A percentile compares a stretch with the other conserved stretches of the same genome.
phyloP scores from a whole-genome alignment of 2,888 invertebrate genomes.

The Rotaria socialis region DNA sequence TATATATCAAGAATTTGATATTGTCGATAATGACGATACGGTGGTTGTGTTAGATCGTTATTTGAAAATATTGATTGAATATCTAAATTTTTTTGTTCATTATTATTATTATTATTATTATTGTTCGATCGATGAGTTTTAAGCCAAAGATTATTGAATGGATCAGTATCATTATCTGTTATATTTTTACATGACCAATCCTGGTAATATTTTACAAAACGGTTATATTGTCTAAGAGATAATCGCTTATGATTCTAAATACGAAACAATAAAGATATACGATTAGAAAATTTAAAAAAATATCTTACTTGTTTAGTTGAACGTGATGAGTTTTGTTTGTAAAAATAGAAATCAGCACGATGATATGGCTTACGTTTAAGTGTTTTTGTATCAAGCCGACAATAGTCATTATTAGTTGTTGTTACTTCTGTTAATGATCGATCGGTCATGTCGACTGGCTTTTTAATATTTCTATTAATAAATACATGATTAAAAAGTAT shows the following conservation, averaged over 20 bases:
- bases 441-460: not conserved
- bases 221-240: not conserved
- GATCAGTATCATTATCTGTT: not conserved
- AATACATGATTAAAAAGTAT: not conserved
- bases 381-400: not conserved
- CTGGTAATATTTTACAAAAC: slow-evolving; percentile 20
- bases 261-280: not conserved
- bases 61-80: not conserved
- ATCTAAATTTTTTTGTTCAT: not conserved
- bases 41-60: not conserved
- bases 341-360: not conserved
- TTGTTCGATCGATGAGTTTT: not conserved
- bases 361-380: slow-evolving; percentile 6
- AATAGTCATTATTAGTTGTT: slow-evolving; percentile 13
- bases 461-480: slow-evolving; percentile 18
- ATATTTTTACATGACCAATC: not conserved
- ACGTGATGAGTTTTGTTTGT: not conserved
- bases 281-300: not conserved
- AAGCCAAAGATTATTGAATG: not conserved
- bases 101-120: not conserved
- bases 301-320: not conserved
- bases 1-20: not conserved
- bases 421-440: slow-evolving; percentile 19
- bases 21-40: slow-evolving; percentile 25
- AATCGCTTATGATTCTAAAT: slow-evolving; percentile 8